Percentiles rank a stretch among this genome's conserved stretches.
Conservation (phyloP, 2,113 vertebrate genomes). For the Hyperopisus bebe region DNA sequence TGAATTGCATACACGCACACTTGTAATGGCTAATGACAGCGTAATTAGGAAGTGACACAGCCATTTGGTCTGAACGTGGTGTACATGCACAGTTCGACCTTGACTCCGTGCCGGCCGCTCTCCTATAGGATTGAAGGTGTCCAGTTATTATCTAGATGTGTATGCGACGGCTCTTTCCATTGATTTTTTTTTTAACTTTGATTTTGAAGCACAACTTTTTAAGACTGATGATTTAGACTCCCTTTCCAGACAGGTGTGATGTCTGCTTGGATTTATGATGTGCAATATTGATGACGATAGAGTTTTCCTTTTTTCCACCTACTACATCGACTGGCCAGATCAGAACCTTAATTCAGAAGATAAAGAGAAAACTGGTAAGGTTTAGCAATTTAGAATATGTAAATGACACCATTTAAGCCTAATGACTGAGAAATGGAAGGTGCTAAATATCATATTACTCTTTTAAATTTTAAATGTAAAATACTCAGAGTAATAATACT, state of each 20-base stretch:
- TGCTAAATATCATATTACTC: not conserved
- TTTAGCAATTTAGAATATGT: not conserved
- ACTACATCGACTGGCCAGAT: not conserved
- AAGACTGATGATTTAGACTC: not conserved
- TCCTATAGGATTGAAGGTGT: not conserved
- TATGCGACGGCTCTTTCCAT: not conserved
- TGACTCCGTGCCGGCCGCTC: not conserved
- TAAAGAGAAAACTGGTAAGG: not conserved
- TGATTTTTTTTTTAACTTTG: constrained; percentile 23
- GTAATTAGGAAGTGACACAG: constrained; percentile 59
- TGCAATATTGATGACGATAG: not conserved
- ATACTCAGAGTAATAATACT: not conserved
- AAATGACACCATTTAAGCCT: not conserved
- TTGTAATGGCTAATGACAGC: constrained; percentile 57
- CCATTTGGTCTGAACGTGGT: constrained; percentile 50
- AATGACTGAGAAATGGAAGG: not conserved
- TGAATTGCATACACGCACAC: constrained; percentile 43
- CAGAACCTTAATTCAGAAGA: not conserved
- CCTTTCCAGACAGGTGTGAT: not conserved
- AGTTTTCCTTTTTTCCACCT: not conserved
- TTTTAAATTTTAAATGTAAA: not conserved
- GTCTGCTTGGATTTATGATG: not conserved
- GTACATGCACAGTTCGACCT: constrained; percentile 36
- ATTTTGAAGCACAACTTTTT: constrained; percentile 3
- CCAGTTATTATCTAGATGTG: not conserved